Percentiles rank a stretch among this genome's conserved stretches.
Conservation (phyloP, 2,113 vertebrate genomes). For the Poeciliopsis occidentalis region DNA sequence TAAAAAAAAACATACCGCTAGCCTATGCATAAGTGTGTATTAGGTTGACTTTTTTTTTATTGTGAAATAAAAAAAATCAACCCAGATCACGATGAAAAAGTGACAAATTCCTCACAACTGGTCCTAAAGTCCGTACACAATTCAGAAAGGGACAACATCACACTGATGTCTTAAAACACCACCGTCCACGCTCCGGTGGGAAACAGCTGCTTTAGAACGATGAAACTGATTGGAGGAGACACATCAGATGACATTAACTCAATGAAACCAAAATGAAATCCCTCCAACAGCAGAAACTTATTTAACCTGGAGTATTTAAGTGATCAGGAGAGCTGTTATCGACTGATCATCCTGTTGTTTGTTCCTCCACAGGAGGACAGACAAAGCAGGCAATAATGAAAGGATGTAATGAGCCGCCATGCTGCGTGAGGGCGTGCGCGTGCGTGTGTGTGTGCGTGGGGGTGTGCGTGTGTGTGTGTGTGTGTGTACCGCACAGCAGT, state of each 20-base stretch:
- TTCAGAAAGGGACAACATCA: background rate
- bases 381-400: constrained; percentile 61
- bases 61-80: background rate
- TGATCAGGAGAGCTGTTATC: constrained; percentile 65
- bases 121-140: background rate
- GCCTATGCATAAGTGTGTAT: too few species aligned
- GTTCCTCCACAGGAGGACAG: constrained; percentile 66
- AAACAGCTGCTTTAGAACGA: background rate
- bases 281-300: background rate
- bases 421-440: background rate
- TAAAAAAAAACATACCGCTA: too few species aligned
- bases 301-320: constrained; percentile 39
- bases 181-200: background rate
- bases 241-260: background rate
- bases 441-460: accelerated
- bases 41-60: too few species aligned
- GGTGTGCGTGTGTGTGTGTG: too few species aligned
- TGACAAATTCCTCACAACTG: background rate
- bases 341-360: constrained; percentile 74
- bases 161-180: background rate
- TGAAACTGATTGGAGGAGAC: background rate
- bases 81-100: background rate
- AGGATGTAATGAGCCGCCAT: constrained; percentile 52
- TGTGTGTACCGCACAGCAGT: background rate
- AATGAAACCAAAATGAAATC: background rate